A percentile compares a stretch with the other conserved stretches of the same genome.
These are phyloP conservation scores for Eilema griseolum DNA, from an alignment of 2,888 invertebrate genomes.

Conservation along the genomic window DNA sequence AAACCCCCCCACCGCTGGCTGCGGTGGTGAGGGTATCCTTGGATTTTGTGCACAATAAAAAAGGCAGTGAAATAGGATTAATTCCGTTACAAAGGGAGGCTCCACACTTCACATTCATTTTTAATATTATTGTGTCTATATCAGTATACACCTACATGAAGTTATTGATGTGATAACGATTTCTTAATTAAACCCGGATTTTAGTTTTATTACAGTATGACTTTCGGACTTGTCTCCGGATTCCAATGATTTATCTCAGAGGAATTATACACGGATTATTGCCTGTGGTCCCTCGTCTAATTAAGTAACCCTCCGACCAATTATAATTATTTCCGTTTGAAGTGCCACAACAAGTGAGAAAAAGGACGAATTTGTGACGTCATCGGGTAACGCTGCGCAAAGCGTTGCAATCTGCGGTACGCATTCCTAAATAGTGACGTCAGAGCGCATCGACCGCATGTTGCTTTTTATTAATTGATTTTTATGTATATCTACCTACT, in stretches of 20 bases:
- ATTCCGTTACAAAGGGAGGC: no score
- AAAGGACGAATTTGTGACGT: constrained; percentile 53
- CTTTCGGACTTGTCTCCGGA: not conserved
- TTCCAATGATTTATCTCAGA: constrained; percentile 11
- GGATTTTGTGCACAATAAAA: no score
- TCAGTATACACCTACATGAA: no score
- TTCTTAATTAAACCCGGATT: not conserved
- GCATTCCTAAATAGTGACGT: constrained; percentile 49
- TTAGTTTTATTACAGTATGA: not conserved
- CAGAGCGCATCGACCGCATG: constrained; percentile 48
- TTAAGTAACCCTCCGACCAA: constrained; percentile 37
- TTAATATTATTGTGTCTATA: no score
- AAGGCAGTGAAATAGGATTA: no score
- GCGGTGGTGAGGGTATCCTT: no score
- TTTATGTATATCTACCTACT: constrained; percentile 32
- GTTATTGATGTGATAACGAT: no score
- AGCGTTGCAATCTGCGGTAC: constrained; percentile 46
- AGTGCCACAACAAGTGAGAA: constrained; percentile 19
- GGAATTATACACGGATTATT: constrained; percentile 14
- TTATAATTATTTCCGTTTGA: constrained; percentile 46
- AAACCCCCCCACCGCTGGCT: no score
- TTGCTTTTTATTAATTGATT: constrained; percentile 54
- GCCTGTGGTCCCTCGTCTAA: constrained; percentile 26
- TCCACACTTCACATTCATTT: no score
- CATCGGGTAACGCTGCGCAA: constrained; percentile 47